Conservation (phyloP, 2,797 vertebrate species). For the Dermochelys coriacea region DNA sequence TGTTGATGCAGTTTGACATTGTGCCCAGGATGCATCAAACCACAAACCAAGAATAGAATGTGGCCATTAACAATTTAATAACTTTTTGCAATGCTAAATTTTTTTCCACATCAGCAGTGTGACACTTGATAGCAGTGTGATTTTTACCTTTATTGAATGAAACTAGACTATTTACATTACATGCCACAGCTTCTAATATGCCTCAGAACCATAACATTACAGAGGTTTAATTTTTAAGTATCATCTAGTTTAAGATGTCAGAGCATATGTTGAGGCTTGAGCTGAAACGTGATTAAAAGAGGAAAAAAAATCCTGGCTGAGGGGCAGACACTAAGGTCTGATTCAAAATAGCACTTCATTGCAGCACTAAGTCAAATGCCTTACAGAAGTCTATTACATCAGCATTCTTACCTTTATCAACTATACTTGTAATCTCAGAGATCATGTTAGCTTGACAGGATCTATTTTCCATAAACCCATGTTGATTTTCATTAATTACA, state of each 20-base stretch:
- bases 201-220: background rate
- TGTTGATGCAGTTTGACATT: slow-evolving; percentile 69
- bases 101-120: slow-evolving; percentile 56
- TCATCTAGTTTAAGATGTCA: slow-evolving; percentile 33
- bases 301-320: background rate
- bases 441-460: background rate
- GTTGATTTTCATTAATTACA: background rate
- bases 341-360: background rate
- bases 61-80: slow-evolving; percentile 75
- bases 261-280: slow-evolving; percentile 13
- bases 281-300: slow-evolving; percentile 33
- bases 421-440: background rate
- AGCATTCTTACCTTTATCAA: background rate
- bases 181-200: background rate
- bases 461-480: background rate
- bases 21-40: slow-evolving; percentile 65
- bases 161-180: slow-evolving; percentile 43
- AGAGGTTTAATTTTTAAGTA: slow-evolving; percentile 47
- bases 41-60: slow-evolving; percentile 70
- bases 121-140: slow-evolving; percentile 49
- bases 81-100: slow-evolving; percentile 63
- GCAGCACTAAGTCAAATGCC: background rate
- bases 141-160: slow-evolving; percentile 55
- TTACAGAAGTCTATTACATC: background rate
- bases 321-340: background rate